phyloP scores from a whole-genome alignment of 2,888 invertebrate species.

The Phyllotreta cruciferae region DNA sequence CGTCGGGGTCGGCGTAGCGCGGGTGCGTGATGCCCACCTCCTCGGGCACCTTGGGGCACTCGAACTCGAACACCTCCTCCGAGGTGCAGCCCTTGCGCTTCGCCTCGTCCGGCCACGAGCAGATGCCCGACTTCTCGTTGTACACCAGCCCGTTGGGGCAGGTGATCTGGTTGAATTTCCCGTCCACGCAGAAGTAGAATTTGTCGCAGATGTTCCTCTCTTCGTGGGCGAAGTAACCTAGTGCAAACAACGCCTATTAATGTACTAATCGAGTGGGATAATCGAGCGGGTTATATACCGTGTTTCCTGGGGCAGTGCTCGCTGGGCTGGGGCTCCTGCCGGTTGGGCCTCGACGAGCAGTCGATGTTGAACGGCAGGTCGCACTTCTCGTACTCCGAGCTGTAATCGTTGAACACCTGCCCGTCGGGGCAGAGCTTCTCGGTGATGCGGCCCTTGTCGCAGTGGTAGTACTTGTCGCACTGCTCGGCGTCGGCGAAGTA shows the following conservation, averaged over 20 bases:
- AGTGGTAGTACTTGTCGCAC: slow-evolving; percentile 88
- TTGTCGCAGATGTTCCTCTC: slow-evolving; percentile 80
- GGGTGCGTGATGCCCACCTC: slow-evolving; percentile 79
- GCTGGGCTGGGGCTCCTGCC: slow-evolving; percentile 76
- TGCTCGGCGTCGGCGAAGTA: slow-evolving; percentile 86
- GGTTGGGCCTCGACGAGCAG: slow-evolving; percentile 77
- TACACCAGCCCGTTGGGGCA: slow-evolving; percentile 88
- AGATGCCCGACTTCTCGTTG: slow-evolving; percentile 87
- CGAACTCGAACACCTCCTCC: slow-evolving; percentile 83
- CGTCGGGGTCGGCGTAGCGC: slow-evolving; percentile 84
- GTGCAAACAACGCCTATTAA: not conserved
- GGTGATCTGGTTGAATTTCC: slow-evolving; percentile 87
- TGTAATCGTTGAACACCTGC: slow-evolving; percentile 89
- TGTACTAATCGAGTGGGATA: not conserved
- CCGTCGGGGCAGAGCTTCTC: slow-evolving; percentile 88
- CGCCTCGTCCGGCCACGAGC: slow-evolving; percentile 92
- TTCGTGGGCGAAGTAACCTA: slow-evolving; percentile 80
- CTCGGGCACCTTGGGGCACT: slow-evolving; percentile 81
- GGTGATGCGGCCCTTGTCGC: slow-evolving; percentile 75
- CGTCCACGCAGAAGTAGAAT: slow-evolving; percentile 90
- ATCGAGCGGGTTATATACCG: slow-evolving; percentile 62
- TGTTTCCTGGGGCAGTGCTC: slow-evolving; percentile 81
- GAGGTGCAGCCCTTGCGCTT: slow-evolving; percentile 86
- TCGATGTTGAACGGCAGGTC: slow-evolving; percentile 88
- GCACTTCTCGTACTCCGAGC: slow-evolving; percentile 82